Conservation (phyloP, 2,888 invertebrate genomes). For the Apodemia mormo region DNA sequence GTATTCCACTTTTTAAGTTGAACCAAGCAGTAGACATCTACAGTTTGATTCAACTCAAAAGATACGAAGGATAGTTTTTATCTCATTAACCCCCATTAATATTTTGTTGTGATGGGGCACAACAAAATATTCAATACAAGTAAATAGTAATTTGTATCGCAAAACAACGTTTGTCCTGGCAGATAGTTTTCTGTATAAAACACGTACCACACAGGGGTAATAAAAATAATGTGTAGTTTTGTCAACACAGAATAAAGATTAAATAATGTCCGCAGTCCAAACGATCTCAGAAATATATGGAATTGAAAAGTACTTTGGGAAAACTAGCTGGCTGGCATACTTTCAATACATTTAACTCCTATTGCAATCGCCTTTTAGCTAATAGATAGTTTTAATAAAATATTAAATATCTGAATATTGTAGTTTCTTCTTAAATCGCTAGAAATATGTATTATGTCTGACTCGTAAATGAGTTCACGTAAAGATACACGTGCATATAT, state of each 20-base stretch:
- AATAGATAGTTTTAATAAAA: constrained; percentile 1
- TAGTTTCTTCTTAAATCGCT: not conserved
- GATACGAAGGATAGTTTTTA: too few relatives aligned
- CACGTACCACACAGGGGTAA: not conserved
- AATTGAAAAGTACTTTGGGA: constrained; percentile 6
- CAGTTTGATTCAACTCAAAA: too few relatives aligned
- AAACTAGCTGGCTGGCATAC: not conserved
- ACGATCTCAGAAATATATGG: not conserved
- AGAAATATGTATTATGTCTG: too few relatives aligned
- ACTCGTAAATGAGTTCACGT: too few relatives aligned
- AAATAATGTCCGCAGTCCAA: not conserved
- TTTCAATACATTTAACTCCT: constrained; percentile 12
- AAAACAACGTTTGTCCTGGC: too few relatives aligned
- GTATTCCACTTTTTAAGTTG: not conserved
- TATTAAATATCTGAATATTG: not conserved
- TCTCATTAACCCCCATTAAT: too few relatives aligned
- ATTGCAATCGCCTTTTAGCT: constrained; percentile 10
- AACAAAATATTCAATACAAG: too few relatives aligned
- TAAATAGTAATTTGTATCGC: too few relatives aligned
- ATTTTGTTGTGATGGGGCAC: too few relatives aligned
- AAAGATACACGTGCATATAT: too few relatives aligned
- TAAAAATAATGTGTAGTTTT: not conserved
- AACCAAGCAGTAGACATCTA: too few relatives aligned
- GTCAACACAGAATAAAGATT: constrained; percentile 6
- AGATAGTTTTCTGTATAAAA: too few relatives aligned